Base-by-base conservation (phyloP, 2,888 invertebrate species). In the Synergus gifuensis region DNA sequence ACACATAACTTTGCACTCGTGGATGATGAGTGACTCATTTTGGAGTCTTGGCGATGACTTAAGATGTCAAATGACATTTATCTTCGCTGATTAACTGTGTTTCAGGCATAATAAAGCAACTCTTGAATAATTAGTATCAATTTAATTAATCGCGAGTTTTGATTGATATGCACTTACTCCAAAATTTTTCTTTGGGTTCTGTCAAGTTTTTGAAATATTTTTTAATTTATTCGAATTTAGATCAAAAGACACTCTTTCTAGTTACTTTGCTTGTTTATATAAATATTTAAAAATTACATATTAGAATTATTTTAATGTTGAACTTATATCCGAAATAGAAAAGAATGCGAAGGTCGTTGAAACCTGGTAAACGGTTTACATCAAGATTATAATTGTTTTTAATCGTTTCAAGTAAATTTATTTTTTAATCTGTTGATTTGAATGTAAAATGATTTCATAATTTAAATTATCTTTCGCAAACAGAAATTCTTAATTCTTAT, bases 21-120 rank as follows among this genome's bases (percentile, higher is more conserved):
- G 54, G 16, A 69, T 69, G 73, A 54, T 73, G 73, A 73, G 73
- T 73, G 73, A 73, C 73, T 73, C 73, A 73, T 73, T 73, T 73
- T 18, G n/a, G 67, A 67, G 67, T 67, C 67, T 54, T 73, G 73
- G 36, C 40, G 66, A 66, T 73, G 73, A 73, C 49, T 73, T 73
- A 73, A 73, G 73, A 54, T 73, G 28, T 54, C 73, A 73, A 73
- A 54, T 73, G 73, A 73, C 73, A 73, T 73, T 73, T 73, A 49
- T 73, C 54, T 54, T 12, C 1, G 28, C 49, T 73, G 73, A 73
- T 73, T 73, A 73, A 36, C 73, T 54, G 16, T 54, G 73, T 73
- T 54, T n/a, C 54, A 40, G 54, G 54, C 36, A 16, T n/a, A 54
- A 73, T 73, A n/a, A 54, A 73, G 46, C 12, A 40, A 36, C 36